Percentiles rank a stretch among this genome's conserved stretches.
These are phyloP conservation scores for Mactromeris polynyma DNA, from an alignment of 2,888 invertebrate genomes.

Conservation along the genomic window DNA sequence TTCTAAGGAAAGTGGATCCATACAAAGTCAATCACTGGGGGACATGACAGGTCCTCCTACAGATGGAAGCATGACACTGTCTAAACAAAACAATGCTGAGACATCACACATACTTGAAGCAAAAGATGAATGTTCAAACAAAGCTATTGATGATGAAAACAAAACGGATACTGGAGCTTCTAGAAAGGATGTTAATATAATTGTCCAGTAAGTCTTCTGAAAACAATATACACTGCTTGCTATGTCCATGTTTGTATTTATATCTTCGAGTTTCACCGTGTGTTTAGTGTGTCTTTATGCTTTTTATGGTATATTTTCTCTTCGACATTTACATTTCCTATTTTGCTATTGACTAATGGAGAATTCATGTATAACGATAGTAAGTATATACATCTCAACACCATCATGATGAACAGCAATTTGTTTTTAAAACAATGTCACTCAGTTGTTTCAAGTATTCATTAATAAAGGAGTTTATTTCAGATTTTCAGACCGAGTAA, in stretches of 20 bases:
- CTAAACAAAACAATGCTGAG: neutral
- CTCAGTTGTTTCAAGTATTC: too few species aligned
- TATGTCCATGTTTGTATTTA: too few species aligned
- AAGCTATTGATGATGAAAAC: neutral
- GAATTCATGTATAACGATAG: too few species aligned
- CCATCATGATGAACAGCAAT: too few species aligned
- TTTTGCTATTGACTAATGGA: too few species aligned
- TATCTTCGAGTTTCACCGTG: too few species aligned
- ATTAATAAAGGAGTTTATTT: neutral
- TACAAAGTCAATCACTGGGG: neutral
- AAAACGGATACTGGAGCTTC: neutral
- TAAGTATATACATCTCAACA: too few species aligned
- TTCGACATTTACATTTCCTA: too few species aligned
- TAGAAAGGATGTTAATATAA: neutral
- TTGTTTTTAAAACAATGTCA: neutral
- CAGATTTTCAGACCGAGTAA: slow-evolving; percentile 8
- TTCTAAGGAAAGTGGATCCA: neutral
- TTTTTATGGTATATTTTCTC: too few species aligned
- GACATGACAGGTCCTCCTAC: neutral
- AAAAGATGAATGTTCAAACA: neutral
- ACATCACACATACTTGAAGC: neutral
- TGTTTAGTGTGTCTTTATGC: too few species aligned
- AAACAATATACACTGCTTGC: too few species aligned
- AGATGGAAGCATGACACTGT: neutral
- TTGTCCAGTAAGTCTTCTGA: neutral